Percentiles rank a stretch among this genome's conserved stretches.
Conservation (phyloP, 2,113 vertebrate genomes). For the Bostrychus sinensis region DNA sequence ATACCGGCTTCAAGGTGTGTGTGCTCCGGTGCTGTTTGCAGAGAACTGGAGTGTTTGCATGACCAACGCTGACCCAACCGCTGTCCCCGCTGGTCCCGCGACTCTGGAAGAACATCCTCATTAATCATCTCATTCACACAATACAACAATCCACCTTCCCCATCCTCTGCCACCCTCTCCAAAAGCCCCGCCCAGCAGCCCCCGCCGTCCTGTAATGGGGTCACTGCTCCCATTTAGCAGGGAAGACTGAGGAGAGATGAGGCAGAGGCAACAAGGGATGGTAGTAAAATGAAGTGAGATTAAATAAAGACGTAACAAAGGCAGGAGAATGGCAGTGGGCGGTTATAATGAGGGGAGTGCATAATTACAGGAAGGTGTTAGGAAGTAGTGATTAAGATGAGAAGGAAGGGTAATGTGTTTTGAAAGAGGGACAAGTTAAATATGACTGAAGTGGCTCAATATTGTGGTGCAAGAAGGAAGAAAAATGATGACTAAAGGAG, state of each 20-base stretch:
- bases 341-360: slow-evolving; percentile 55
- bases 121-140: slow-evolving; percentile 79
- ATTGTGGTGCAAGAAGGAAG: slow-evolving; percentile 9
- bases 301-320: slow-evolving; percentile 72
- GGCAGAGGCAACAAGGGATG: neutral
- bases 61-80: slow-evolving; percentile 67
- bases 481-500: neutral
- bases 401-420: slow-evolving; percentile 43
- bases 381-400: slow-evolving; percentile 61
- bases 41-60: slow-evolving; percentile 18
- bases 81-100: slow-evolving; percentile 67
- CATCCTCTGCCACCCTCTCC: slow-evolving; percentile 63
- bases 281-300: slow-evolving; percentile 58
- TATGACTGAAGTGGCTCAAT: neutral
- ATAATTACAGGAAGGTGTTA: slow-evolving; percentile 69
- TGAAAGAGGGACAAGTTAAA: slow-evolving; percentile 28
- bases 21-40: slow-evolving; percentile 16
- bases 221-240: slow-evolving; percentile 80
- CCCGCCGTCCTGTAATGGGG: slow-evolving; percentile 73
- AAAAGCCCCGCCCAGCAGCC: slow-evolving; percentile 48
- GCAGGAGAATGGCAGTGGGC: slow-evolving; percentile 33
- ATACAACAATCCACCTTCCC: slow-evolving; percentile 64
- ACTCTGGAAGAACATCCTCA: slow-evolving; percentile 71
- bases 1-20: slow-evolving; percentile 39
- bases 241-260: slow-evolving; percentile 58